These are phyloP conservation scores for Cylas formicarius DNA, from an alignment of 1,140 invertebrate genomes.

Conservation along the genomic window DNA sequence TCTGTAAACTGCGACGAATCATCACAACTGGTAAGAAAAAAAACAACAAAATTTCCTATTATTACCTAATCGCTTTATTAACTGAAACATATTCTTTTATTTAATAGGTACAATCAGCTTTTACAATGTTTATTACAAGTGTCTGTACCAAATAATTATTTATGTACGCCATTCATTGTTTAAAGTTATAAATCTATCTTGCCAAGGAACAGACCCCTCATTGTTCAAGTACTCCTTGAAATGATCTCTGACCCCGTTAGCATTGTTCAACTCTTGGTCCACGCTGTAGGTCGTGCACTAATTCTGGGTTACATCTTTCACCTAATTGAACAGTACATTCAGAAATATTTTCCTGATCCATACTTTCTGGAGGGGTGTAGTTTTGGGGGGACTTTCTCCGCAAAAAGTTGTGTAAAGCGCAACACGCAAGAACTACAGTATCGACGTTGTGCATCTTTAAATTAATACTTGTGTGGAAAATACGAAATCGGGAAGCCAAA, in stretches of 20 bases:
- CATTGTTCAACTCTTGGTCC: constrained; percentile 1
- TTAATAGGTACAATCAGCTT: too few species aligned
- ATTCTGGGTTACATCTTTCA: constrained; percentile 5
- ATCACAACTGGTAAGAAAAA: not conserved
- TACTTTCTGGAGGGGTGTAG: constrained; percentile 10
- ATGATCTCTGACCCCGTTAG: constrained; percentile 5
- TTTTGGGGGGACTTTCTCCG: constrained; percentile 2
- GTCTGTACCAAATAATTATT: too few species aligned
- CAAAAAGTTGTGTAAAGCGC: constrained; percentile 18
- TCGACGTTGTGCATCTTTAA: constrained; percentile 12
- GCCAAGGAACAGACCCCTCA: constrained; percentile 12
- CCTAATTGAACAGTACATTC: constrained; percentile 12
- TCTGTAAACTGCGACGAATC: constrained; percentile 1
- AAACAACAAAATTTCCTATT: not conserved
- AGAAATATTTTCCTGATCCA: constrained; percentile 15
- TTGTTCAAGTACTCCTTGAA: constrained; percentile 15
- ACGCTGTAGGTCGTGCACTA: constrained; percentile 7
- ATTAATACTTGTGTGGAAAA: constrained; percentile 32
- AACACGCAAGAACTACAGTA: constrained; percentile 16
- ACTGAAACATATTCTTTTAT: not conserved
- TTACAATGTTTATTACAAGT: too few species aligned
- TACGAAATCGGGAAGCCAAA: constrained; percentile 34
- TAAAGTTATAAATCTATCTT: constrained; percentile 16
- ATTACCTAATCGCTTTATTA: not conserved
- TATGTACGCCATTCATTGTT: too few species aligned